These are phyloP conservation scores for Xanthorhoe spadicearia DNA, from an alignment of 2,888 invertebrate genomes.

Conservation along the genomic window DNA sequence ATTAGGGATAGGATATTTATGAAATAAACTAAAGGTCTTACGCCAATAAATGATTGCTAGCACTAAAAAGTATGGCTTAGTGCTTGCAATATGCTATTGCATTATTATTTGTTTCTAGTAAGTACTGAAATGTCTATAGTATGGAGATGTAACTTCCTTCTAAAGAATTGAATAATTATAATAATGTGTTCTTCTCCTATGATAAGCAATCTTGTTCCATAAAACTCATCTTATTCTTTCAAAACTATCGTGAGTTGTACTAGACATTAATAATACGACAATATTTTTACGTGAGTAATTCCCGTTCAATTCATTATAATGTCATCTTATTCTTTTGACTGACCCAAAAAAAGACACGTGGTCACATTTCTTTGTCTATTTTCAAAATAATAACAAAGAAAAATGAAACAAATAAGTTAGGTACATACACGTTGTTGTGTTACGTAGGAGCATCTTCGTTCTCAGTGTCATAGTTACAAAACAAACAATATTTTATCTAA, in stretches of 20 bases:
- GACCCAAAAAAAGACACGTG: not conserved
- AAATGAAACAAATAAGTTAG: not conserved
- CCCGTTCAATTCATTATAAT: too few species aligned
- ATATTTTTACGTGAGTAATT: too few species aligned
- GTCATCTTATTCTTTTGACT: too few species aligned
- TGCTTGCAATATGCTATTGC: not conserved
- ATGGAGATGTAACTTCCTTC: not conserved
- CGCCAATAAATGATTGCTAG: constrained; percentile 26
- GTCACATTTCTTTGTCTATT: not conserved
- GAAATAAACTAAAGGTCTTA: constrained; percentile 31
- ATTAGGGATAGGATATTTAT: constrained; percentile 44
- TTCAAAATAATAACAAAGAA: too few species aligned
- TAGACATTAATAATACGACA: too few species aligned
- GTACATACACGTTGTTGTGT: not conserved
- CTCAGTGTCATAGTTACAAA: constrained; percentile 5
- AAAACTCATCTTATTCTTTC: not conserved
- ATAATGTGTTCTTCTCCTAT: not conserved
- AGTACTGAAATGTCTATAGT: not conserved
- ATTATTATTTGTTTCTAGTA: too few species aligned
- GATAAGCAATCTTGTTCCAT: not conserved
- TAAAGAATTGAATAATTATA: not conserved
- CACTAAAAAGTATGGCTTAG: constrained; percentile 16
- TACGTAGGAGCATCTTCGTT: not conserved
- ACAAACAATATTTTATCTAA: constrained; percentile 23
- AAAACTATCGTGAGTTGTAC: too few species aligned